Evolutionary conservation across 2,888 invertebrate species (phyloP), one percentile per base, ranked within the genome.

Genomic region (Trichogramma dendrolimi): DNA sequence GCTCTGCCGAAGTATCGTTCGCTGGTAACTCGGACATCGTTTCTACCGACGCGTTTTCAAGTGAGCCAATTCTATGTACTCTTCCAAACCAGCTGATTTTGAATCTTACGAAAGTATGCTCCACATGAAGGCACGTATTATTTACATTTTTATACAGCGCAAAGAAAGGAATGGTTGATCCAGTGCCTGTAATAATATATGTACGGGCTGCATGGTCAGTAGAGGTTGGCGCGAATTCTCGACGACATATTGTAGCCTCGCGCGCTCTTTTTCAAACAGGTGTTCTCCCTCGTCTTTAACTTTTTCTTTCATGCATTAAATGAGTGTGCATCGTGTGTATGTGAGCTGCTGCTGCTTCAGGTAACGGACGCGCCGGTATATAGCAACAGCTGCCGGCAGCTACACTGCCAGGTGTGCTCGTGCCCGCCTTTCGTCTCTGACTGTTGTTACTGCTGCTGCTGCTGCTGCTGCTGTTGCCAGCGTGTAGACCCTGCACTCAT

Each of bases 341-440:
- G 70, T 70, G 69, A 76, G 76, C 76, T 75, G 76, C 76, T 76
- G 76, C 74, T 72, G 61, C 68, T 67, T 66, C 75, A 72, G 75
- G 73, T 75, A 76, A 76, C 75, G 73, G 74, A 74, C 75, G 71
- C 67, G 65, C 68, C 57, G 64, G 2, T 27, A 27, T 27, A 27
- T 27, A 27, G 6, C 56, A 74, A 71, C 78, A 77, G 75, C 77
- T 78, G 77, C 75, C 71, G 69, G 71, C 78, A 77, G 75, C 77
- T 78, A 77, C 75, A 71, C 69, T 69, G 71, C 77, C 77, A 78
- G 77, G 77, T 77, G 77, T 72, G 71, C 67, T 48, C 52, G 47
- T 49, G 43, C 58, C 57, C 62, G 41, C 58, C 40, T 53, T 42
- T 55, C 10, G 38, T 55, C 46, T 55, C n/a, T n/a, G 53, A 40